phyloP scores from a whole-genome alignment of 2,113 vertebrate genomes.

The Psammodynastes pulverulentus region DNA sequence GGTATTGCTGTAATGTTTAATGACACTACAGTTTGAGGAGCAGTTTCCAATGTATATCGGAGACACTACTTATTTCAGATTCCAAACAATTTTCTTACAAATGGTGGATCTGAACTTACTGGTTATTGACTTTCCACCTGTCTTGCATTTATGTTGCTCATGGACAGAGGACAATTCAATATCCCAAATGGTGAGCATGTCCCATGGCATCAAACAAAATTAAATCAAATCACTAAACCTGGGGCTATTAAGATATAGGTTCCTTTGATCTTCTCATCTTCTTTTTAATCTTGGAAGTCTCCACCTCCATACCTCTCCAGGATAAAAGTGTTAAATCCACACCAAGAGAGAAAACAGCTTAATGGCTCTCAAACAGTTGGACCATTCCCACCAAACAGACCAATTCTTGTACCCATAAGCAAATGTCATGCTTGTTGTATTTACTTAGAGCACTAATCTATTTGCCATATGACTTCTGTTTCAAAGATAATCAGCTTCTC shows the following conservation, averaged over 20 bases:
- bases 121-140: background rate
- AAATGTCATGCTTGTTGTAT: constrained; percentile 22
- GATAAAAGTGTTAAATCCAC: background rate
- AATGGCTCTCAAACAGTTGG: background rate
- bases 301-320: background rate
- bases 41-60: background rate
- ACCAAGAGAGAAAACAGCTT: background rate
- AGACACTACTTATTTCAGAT: background rate
- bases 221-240: background rate
- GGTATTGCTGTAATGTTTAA: background rate
- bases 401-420: background rate
- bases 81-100: background rate
- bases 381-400: background rate
- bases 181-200: background rate
- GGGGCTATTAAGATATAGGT: background rate
- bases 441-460: constrained; percentile 37
- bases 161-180: background rate
- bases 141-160: background rate
- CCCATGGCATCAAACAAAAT: constrained; percentile 16
- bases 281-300: background rate
- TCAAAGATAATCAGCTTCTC: constrained; percentile 48
- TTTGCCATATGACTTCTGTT: constrained; percentile 40
- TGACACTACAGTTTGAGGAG: background rate
- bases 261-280: background rate
- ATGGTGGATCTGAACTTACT: background rate